Evolutionary conservation across 1,140 invertebrate species (phyloP).

Genomic region (Laupala kohalensis): DNA sequence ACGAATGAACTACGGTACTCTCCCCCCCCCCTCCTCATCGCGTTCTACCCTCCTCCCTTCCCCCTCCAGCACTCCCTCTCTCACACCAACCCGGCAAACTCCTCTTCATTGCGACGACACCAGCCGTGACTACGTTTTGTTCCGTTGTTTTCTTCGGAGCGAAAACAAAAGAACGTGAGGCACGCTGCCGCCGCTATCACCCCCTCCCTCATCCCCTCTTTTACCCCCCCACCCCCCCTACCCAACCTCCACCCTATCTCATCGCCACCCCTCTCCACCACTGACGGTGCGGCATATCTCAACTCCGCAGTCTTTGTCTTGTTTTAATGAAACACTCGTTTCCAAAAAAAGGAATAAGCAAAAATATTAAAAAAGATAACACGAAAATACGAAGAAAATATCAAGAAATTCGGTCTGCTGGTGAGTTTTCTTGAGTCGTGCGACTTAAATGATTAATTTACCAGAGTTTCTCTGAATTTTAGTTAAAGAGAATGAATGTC

Average conservation of each 20-base stretch:
- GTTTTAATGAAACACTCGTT: background rate
- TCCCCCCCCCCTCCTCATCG: background rate
- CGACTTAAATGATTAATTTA: background rate
- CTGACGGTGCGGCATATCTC: no score
- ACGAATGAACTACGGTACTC: no score
- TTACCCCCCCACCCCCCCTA: no score
- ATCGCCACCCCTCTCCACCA: no score
- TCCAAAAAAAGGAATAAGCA: background rate
- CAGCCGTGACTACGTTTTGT: background rate
- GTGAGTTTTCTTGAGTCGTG: background rate
- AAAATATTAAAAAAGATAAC: no score
- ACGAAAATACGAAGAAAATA: no score
- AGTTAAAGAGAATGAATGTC: background rate
- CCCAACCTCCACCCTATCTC: no score
- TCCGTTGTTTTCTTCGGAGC: background rate
- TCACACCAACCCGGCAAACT: no score
- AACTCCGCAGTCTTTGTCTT: background rate
- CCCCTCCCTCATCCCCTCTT: no score
- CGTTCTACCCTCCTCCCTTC: no score
- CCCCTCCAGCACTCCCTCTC: background rate
- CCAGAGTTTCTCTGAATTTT: background rate
- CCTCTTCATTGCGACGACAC: background rate
- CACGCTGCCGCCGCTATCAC: no score
- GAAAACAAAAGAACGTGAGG: background rate
- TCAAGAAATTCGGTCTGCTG: background rate